Evolutionary conservation across 35 echinoderm and acorn worm genomes (phyloP), one percentile per base, ranked within the genome.

Genomic region (Anneissia japonica): DNA sequence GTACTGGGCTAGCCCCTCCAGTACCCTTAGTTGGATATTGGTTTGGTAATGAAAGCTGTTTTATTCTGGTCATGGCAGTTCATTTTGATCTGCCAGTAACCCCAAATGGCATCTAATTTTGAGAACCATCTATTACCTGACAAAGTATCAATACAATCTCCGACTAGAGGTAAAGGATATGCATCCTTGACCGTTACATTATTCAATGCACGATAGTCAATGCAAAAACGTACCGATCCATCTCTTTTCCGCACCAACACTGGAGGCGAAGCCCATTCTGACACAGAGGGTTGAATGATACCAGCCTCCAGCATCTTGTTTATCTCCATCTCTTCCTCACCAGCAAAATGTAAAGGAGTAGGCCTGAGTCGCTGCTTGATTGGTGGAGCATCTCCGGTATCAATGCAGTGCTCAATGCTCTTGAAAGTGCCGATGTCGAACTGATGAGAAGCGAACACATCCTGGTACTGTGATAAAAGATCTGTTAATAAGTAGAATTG

Each of bases 151-250:
- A 89, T 9, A 80, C 89, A 90, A 17, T 90, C 89, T 34, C 77
- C 84, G 39, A 90, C 84, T 82, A 86, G 29, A n/a, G 80, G 88
- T 26, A 90, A 36, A 26, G 88, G 80, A 55, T 84, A 88, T 0
- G 40, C 86, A 83, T 87, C 75, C 37, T 87, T 87, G n/a, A 26
- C 37, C 13, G 85, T 87, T 28, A 81, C 0, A 40, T 87, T 81
- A 55, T 81, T 87, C 39, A 80, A 39, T 21, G 74, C 74, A 16
- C 87, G n/a, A 36, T 83, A 83, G 74, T 89, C 87, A 23, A 89
- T 21, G 43, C 79, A 89, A 14, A 9, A 9, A 7, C 87, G 2
- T 38, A 77, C 88, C 11, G 21, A 34, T 26, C 76, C 76, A 29
- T 56, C 81, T 46, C 77, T 77, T n/a, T n/a, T n/a, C n/a, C n/a